Percentiles rank a stretch among this genome's conserved stretches.
Conservation (phyloP, 2,888 invertebrate genomes). For the Drosophila leonis region DNA sequence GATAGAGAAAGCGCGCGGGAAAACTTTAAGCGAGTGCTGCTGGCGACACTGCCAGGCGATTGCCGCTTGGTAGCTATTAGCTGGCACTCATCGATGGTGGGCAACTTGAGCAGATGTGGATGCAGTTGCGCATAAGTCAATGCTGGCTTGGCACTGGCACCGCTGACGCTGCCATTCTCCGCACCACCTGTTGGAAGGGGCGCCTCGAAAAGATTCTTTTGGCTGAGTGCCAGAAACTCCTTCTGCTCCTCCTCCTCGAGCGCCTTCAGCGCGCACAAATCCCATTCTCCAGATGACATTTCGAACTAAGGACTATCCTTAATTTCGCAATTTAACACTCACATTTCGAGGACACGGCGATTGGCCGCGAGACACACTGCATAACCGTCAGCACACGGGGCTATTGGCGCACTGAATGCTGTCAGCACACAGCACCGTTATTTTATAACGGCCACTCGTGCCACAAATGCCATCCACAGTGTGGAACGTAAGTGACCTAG, state of each 20-base stretch:
- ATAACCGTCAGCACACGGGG: conserved; percentile 66
- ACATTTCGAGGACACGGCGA: conserved; percentile 27
- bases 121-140: conserved; percentile 78
- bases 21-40: conserved; percentile 71
- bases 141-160: conserved; percentile 32
- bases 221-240: conserved; percentile 83
- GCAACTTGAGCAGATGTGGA: conserved; percentile 82
- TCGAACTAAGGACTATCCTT: conserved; percentile 16
- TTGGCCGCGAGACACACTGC: conserved; percentile 11
- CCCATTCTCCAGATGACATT: conserved; percentile 86
- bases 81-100: conserved; percentile 83
- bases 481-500: conserved; percentile 80
- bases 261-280: conserved; percentile 85
- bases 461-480: conserved; percentile 35
- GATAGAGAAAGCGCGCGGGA: conserved; percentile 81
- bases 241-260: conserved; percentile 85
- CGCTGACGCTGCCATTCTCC: conserved; percentile 23
- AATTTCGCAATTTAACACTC: conserved; percentile 40
- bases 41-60: conserved; percentile 40
- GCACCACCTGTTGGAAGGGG: conserved; percentile 59
- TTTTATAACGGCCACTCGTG: conserved; percentile 65
- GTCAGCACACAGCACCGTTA: conserved; percentile 48
- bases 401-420: conserved; percentile 70
- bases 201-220: conserved; percentile 82
- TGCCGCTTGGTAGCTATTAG: conserved; percentile 69